Base-by-base conservation (phyloP, 1,140 invertebrate species). In the Pteromalus puparum region DNA sequence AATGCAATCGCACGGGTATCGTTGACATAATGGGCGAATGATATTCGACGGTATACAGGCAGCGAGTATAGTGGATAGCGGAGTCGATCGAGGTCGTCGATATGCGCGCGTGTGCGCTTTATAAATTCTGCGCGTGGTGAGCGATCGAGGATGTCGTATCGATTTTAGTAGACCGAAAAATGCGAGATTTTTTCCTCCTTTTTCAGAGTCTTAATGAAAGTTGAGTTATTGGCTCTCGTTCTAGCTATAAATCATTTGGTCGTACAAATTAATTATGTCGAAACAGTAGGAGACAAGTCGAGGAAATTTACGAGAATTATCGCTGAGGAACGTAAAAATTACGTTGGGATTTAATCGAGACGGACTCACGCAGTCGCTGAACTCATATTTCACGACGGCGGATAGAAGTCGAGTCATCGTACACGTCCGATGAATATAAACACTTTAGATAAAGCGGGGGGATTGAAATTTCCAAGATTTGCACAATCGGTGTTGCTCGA, bases 11-110 rank as follows among this genome's bases (percentile, higher is more conserved):
- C 78, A 65, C 28, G 38, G 53, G 61, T 30, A 87, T 88, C 86
- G 87, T 86, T 88, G 88, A 89, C 87, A 89, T 87, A 86, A 87
- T 86, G 88, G 87, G 73, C 79, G 84, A 88, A 88, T 86, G 85
- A 82, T 86, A 75, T 84, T 72, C 83, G 34, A 61, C 26, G 15
- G 28, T 61, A 61, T n/a, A 61, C 1, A 42, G 9, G 38, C 38
- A 7, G 46, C 46, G 15, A 0, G 13, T 26, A 70, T 70, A 48
- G 75, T n/a, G 82, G 72, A 84, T 48, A 84, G 28, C 30, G 53
- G 76, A 82, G 70, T 73, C 84, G 86, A 88, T 88, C 87, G 88
- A 87, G 87, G 87, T 88, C 87, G 81, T 38, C 79, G 87, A 87
- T 88, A 87, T 74, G 1, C 9, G 18, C 67, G 67, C 26, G 42